phyloP scores from a whole-genome alignment of 2,113 vertebrate genomes.

The Phoenicopterus ruber region DNA sequence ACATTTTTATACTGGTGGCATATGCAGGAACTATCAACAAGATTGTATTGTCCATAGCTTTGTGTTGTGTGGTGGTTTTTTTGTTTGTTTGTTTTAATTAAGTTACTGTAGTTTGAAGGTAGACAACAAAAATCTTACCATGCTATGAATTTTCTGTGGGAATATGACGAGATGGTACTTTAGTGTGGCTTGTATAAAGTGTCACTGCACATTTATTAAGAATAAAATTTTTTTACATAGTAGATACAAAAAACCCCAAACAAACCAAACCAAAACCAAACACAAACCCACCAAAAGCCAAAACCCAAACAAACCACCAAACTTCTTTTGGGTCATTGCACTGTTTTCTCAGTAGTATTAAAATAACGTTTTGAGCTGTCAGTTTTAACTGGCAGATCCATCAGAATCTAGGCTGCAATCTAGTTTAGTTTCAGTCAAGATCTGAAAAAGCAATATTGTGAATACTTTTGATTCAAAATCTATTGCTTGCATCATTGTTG shows the following conservation, averaged over 20 bases:
- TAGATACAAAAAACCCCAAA: neutral
- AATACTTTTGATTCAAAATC: neutral
- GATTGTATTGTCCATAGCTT: neutral
- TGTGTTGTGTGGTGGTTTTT: neutral
- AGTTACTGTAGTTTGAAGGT: neutral
- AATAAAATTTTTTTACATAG: neutral
- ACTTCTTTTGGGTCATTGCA: neutral
- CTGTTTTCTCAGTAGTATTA: neutral
- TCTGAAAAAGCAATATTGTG: neutral
- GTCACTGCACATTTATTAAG: neutral
- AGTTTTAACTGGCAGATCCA: neutral
- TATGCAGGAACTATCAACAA: neutral
- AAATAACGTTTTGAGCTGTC: neutral
- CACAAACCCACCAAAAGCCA: too few relatives aligned
- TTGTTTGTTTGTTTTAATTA: neutral
- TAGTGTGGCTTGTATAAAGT: neutral
- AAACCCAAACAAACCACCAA: neutral
- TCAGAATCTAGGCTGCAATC: neutral
- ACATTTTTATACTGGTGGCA: neutral
- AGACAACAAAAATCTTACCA: neutral
- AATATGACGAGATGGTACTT: neutral
- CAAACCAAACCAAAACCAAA: neutral
- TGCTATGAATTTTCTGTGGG: neutral
- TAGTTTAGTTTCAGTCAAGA: neutral
- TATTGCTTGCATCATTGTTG: neutral